Evolutionary conservation across 2,113 vertebrate species (phyloP), one percentile per base, ranked within the genome.

Genomic region (Rhizomys pruinosus): DNA sequence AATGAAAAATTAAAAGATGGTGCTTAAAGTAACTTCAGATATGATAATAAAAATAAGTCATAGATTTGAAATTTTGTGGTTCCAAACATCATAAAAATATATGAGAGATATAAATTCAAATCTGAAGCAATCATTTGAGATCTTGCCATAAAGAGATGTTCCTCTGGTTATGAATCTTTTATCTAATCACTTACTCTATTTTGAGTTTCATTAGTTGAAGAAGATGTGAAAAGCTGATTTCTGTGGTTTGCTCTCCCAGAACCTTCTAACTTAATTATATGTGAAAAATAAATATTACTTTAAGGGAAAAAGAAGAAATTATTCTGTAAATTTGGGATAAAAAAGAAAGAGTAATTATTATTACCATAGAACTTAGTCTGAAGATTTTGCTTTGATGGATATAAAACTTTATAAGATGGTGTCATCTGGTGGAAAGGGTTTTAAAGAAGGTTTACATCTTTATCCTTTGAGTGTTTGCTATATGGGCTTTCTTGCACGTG

Each of bases 131-230:
- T 94, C 81, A 92, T 34, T 47, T 17, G 32, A 64, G 27, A 64
- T 89, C 63, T 87, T 37, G 22, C 19, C 29, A 61, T 52, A 82
- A 89, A 94, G 66, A 66, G 10, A 76, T 59, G 32, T 1, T 95
- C 74, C 81, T 82, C 25, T 77, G 34, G 37, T 52, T 23, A 15
- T 22, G 34, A 16, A 3, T 73, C 71, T 91, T n/a, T n/a, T 78
- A 92, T 87, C 22, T 61, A 59, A 69, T 89, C 91, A 5, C 42
- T 94, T 52, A 84, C 90, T 87, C 87, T 42, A 87, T 87, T 95
- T 79, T 66, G 71, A 91, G 22, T 85, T 52, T 89, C 23, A 93
- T 11, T 22, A 93, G 81, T 93, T 61, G 61, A 92, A 87, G 29
- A 91, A 11, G 6, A 52, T 7, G 47, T n/a, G n/a, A n/a, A n/a